Base-by-base conservation (phyloP, 2,888 invertebrate genomes). In the Cephus runcator region DNA sequence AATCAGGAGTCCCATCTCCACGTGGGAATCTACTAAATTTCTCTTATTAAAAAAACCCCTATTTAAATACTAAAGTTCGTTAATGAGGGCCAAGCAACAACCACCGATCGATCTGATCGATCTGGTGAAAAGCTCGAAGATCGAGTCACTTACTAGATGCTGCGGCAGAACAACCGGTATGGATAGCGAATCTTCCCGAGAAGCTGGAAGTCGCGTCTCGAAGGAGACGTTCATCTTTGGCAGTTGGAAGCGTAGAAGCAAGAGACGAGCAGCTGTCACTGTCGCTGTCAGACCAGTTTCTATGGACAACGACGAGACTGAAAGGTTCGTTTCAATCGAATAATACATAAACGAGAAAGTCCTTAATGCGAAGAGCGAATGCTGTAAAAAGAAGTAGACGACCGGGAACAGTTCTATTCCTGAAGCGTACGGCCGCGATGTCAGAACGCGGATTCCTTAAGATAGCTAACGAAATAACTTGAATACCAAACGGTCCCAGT, bases 361-460 rank as follows among this genome's bases (percentile, higher is more conserved):
- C 56, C 56, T 56, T 56, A 23, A 56, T 56, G 56, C 2, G 9
- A 56, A 9, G 56, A 56, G 56, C 56, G 23, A 56, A 56, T 56
- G 23, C 56, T 56, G 56, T 56, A 56, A 56, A 56, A 56, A 56
- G 23, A 56, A 56, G 23, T 56, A 23, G 56, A 56, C 56, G 56
- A 56, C 56, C 56, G 56, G 56, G 56, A 23, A 23, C 56, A 9
- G 56, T 56, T 56, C 56, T 56, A 56, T 56, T 56, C 56, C 56
- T 56, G 56, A 56, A 23, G 56, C 56, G 56, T 56, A 56, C 56
- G 9, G 56, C 71, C 71, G 31, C 31, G 71, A 71, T 71, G 71
- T 71, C 71, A 71, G 71, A 71, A 71, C 31, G 71, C 71, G 71
- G 71, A 71, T 71, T 71, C 71, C 71, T 33, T 71, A 71, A 71